phyloP scores from a whole-genome alignment of 2,113 vertebrate genomes.

The Pelodiscus sinensis region DNA sequence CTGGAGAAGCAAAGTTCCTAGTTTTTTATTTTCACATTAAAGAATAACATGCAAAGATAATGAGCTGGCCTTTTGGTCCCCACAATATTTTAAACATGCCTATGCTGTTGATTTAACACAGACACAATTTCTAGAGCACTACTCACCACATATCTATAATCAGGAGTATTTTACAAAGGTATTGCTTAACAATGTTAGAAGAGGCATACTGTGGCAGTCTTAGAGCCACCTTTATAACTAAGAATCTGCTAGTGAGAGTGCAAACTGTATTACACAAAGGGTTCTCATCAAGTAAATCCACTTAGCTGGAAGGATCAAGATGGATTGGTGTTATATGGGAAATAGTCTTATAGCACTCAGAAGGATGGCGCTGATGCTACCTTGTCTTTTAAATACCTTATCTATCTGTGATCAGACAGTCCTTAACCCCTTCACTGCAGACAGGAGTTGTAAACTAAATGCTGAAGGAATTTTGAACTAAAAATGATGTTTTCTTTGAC shows the following conservation, averaged over 20 bases:
- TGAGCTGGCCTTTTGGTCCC: slow-evolving; percentile 44
- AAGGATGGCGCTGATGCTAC: not conserved
- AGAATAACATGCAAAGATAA: slow-evolving; percentile 42
- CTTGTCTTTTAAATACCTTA: not conserved
- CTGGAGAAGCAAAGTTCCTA: not conserved
- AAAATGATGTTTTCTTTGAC: not conserved
- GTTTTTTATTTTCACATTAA: slow-evolving; percentile 61
- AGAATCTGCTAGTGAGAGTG: not conserved
- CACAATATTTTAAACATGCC: slow-evolving; percentile 41
- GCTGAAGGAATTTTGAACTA: not conserved
- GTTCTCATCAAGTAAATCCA: slow-evolving; percentile 2
- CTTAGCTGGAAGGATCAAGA: not conserved
- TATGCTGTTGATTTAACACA: slow-evolving; percentile 24
- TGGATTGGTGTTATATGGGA: not conserved
- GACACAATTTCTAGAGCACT: slow-evolving; percentile 13
- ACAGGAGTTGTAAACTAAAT: not conserved
- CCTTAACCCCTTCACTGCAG: not conserved
- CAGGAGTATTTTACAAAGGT: not conserved
- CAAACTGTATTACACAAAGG: not conserved
- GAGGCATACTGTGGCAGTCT: not conserved
- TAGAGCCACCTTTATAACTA: not conserved
- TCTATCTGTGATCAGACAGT: not conserved
- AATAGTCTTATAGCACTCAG: not conserved
- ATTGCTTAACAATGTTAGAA: not conserved
- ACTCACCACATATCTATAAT: not conserved